Base-by-base conservation (phyloP, 2,888 invertebrate species). In the Zygaena filipendulae region DNA sequence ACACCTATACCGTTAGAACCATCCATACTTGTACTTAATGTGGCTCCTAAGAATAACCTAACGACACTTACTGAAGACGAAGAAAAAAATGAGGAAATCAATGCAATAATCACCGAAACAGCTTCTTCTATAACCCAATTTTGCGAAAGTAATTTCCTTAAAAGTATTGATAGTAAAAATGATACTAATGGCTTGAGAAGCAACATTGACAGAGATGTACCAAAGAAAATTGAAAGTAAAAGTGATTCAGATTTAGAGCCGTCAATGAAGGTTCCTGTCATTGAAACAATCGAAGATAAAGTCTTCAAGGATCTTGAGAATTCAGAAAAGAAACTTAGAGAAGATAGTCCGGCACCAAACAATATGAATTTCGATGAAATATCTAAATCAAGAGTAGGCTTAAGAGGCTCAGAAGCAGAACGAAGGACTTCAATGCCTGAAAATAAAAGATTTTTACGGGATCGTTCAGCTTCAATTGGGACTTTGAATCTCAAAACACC, bases 381-480 rank as follows among this genome's bases (percentile, higher is more conserved):
- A 21, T 23, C 34, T 8, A 49, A 52, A 6, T 61, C 55, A 25
- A 54, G 55, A 9, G 29, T 9, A 51, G 43, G 13, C 30, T 29
- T 1, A 13, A 27, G n/a, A 39, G 36, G 3, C 36, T 38, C 5
- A 43, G 35, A 21, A 39, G 37, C 41, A 40, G 36, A 36, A 4
- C 47, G 43, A 24, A 50, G 33, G 30, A 30, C 31, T 2, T 26
- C 35, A 8, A 45, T 69, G 49, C 60, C 61, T 2, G 77, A 77
- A 25, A 79, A 70, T 40, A 79, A 70, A 27, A 67, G 66, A 0
- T 77, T 71, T 40, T 39, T 72, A 18, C 69, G 85, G 39, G 83
- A 85, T 40, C 70, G 85, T 3, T 84, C 85, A 0, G 85, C 85
- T 1, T 85, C 85, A 0, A 84, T 85, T 25, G 85, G 85, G 1